Conservation (phyloP, 2,113 vertebrate species). For the Pungitius pungitius region DNA sequence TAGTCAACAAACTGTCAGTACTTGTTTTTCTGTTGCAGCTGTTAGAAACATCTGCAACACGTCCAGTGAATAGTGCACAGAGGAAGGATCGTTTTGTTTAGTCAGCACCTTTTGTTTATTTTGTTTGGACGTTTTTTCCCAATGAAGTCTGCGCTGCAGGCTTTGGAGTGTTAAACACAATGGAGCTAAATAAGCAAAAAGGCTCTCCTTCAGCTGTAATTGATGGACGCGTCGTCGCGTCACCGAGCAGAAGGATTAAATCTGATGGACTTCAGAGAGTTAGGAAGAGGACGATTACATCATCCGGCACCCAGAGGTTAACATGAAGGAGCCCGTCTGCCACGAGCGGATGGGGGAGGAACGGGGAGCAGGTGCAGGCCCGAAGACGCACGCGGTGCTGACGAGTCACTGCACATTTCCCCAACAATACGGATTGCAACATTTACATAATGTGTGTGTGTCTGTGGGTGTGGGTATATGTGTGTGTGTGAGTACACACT, state of each 20-base stretch:
- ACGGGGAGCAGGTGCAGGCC: constrained; percentile 56
- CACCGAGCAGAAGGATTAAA: constrained; percentile 10
- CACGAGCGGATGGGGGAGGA: constrained; percentile 7
- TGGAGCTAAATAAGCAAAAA: neutral
- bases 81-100: neutral
- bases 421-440: constrained; percentile 18
- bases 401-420: constrained; percentile 17
- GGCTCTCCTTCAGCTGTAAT: constrained; percentile 13
- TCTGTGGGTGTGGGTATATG: neutral
- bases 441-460: constrained; percentile 42
- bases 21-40: neutral
- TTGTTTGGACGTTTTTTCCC: neutral
- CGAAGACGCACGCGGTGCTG: constrained; percentile 8
- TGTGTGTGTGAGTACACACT: neutral
- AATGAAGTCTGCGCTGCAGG: neutral
- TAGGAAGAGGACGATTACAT: constrained; percentile 27
- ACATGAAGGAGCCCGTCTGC: constrained; percentile 24
- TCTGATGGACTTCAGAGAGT: constrained; percentile 15
- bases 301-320: constrained; percentile 5
- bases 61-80: neutral
- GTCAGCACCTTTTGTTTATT: neutral
- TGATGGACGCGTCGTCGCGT: constrained; percentile 8
- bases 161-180: constrained; percentile 24
- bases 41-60: neutral
- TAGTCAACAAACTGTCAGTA: too few relatives aligned